Base-by-base conservation (phyloP, 2,113 vertebrate species). In the Cardinalis cardinalis region DNA sequence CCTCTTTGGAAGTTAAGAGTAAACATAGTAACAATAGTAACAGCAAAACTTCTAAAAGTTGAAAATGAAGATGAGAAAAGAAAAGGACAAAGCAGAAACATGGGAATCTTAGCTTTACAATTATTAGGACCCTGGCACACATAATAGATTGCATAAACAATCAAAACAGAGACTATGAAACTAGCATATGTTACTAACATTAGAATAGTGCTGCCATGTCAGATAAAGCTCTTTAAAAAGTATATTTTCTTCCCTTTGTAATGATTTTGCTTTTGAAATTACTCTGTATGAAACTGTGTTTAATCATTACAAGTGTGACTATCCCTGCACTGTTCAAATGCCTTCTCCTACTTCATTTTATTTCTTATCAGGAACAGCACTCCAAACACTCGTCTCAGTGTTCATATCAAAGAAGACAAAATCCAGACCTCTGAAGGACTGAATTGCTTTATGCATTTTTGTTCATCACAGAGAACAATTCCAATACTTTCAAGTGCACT, bases 351-450 rank as follows among this genome's bases (percentile, higher is more conserved):
- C 94, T 91, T 97, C 59, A 55, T 92, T 97, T 96, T 90, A 81
- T 96, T 97, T 96, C 96, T 97, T 97, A 97, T 97, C 97, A 44
- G 95, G 74, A 92, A 90, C 93, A 95, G 96, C 90, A 84, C 95
- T 97, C 97, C 90, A 97, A 97, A 97, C 97, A 97, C 96, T 98
- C 95, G 94, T 97, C 95, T 97, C 95, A 81, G 92, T 96, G 90
- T 96, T 96, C 92, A 94, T 97, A 98, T 98, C 97, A 97, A 97
- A 97, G 96, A 89, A 97, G 95, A 97, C 96, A 94, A 97, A 96
- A 97, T 96, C 87, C 95, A 97, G 93, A 92, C 88, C 93, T 97
- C 91, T 95, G 84, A 97, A 96, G 93, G 86, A 89, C 55, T 97
- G 96, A 95, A 95, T 95, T 96, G 94, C 94, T 79, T 93, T 96